These are phyloP conservation scores for Manis pentadactyla DNA, from an alignment of 2,797 vertebrate species.

Conservation along the genomic window DNA sequence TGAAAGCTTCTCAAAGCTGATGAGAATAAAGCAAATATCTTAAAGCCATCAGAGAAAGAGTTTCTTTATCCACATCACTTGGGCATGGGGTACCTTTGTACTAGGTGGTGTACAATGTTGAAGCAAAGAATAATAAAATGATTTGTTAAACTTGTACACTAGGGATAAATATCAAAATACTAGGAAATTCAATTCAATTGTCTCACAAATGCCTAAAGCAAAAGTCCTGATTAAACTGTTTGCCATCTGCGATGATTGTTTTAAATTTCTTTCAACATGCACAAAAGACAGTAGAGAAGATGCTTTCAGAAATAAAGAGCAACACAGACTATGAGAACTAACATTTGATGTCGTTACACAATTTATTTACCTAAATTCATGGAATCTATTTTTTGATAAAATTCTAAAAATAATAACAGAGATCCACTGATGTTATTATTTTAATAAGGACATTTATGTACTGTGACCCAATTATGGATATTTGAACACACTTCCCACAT, in stretches of 20 bases:
- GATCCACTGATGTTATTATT: background rate
- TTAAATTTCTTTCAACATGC: background rate
- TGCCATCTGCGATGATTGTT: background rate
- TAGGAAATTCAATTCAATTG: background rate
- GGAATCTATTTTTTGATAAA: background rate
- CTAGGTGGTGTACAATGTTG: background rate
- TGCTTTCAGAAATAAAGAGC: background rate
- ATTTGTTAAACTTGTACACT: background rate
- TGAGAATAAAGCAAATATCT: background rate
- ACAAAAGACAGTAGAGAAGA: background rate
- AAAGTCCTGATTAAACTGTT: constrained; percentile 17
- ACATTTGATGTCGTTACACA: background rate
- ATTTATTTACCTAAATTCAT: background rate
- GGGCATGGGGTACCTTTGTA: background rate
- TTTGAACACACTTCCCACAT: background rate
- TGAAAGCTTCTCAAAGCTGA: background rate
- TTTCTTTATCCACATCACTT: background rate
- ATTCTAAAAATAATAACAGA: background rate
- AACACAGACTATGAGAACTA: background rate
- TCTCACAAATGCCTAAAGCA: background rate
- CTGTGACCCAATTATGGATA: background rate
- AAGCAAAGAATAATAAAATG: background rate
- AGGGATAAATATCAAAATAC: background rate
- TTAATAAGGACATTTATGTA: background rate
- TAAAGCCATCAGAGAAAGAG: background rate